Evolutionary conservation across 2,888 invertebrate genomes (phyloP).

Genomic region (Deilephila porcellus): DNA sequence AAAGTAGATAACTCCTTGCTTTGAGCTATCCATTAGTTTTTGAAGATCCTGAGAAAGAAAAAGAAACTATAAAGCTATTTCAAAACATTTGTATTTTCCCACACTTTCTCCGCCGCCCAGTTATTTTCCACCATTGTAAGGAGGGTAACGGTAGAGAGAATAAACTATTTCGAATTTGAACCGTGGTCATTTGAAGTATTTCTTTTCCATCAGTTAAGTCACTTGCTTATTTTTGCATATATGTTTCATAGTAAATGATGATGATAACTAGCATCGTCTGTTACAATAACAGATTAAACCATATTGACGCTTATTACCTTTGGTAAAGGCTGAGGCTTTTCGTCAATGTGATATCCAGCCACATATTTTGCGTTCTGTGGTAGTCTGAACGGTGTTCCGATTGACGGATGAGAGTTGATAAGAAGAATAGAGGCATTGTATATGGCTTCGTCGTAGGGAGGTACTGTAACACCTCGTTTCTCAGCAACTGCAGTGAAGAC

Average conservation of each 20-base stretch:
- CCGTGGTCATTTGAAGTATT: no score
- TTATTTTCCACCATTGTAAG: no score
- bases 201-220: no score
- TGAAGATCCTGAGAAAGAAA: slow-evolving; percentile 59
- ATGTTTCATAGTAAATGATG: no score
- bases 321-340: slow-evolving; percentile 58
- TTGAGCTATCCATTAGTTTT: slow-evolving; percentile 59
- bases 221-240: no score
- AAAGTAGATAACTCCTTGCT: slow-evolving; percentile 63
- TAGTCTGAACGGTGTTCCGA: slow-evolving; percentile 54
- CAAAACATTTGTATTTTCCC: slow-evolving; percentile 7
- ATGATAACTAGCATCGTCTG: no score
- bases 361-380: slow-evolving; percentile 65
- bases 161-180: no score
- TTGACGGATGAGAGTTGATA: slow-evolving; percentile 60
- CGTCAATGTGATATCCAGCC: slow-evolving; percentile 67
- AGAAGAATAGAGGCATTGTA: slow-evolving; percentile 59
- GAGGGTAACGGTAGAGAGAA: no score
- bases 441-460: slow-evolving; percentile 57
- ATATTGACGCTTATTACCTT: slow-evolving; percentile 50
- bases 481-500: slow-evolving; percentile 53
- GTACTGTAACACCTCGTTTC: slow-evolving; percentile 55
- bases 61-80: slow-evolving; percentile 15
- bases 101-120: no score
- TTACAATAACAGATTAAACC: neutral